Conservation (phyloP, 2,888 invertebrate species). For the Stenoptilia bipunctidactyla region DNA sequence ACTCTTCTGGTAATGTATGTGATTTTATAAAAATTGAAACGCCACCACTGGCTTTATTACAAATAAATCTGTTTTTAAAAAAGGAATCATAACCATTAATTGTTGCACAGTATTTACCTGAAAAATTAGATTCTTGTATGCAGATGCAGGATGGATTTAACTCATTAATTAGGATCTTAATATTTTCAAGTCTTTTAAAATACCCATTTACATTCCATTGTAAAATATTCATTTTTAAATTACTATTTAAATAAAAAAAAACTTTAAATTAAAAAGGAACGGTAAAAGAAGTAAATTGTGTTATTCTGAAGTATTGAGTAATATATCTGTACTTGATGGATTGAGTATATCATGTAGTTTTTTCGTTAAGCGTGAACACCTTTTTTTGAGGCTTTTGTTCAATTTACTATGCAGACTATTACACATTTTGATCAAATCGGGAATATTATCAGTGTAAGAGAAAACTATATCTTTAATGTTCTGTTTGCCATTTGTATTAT, state of each 20-base stretch:
- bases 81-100: slow-evolving; percentile 6
- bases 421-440: slow-evolving; percentile 1
- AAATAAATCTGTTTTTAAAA: slow-evolving; percentile 28
- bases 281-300: too few species aligned
- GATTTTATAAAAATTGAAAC: not conserved
- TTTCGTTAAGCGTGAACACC: not conserved
- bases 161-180: slow-evolving; percentile 5
- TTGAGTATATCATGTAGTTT: not conserved
- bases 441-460: not conserved
- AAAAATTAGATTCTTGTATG: slow-evolving; percentile 12
- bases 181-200: slow-evolving; percentile 7
- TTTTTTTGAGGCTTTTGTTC: not conserved
- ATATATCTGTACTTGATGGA: too few species aligned
- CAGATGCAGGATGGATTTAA: slow-evolving; percentile 6
- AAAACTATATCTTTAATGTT: slow-evolving; percentile 6
- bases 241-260: not conserved
- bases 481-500: slow-evolving; percentile 9
- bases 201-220: slow-evolving; percentile 2
- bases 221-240: not conserved
- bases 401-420: not conserved
- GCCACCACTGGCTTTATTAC: slow-evolving; percentile 51
- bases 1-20: not conserved
- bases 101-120: slow-evolving; percentile 4
- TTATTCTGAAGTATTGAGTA: too few species aligned
- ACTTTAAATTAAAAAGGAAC: not conserved